phyloP scores from a whole-genome alignment of 2,113 vertebrate genomes.

The Gulo gulo region DNA sequence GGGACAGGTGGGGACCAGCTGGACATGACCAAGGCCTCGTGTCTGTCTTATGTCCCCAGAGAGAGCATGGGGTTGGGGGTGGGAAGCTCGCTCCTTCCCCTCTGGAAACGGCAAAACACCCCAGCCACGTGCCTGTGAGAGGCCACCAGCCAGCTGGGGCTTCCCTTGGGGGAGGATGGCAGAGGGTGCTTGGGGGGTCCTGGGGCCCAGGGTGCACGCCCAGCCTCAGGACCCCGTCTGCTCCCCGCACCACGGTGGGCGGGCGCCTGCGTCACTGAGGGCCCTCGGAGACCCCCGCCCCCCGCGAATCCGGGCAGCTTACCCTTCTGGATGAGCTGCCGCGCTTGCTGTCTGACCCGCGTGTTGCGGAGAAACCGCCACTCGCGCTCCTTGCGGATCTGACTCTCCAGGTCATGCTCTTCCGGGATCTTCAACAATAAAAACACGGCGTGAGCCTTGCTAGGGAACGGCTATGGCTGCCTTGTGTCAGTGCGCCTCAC shows the following conservation, averaged over 20 bases:
- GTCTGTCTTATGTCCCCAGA: not conserved
- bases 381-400: constrained; percentile 95
- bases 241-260: too few relatives aligned
- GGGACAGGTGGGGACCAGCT: not conserved
- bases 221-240: not conserved
- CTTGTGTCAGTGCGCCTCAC: rapidly evolving
- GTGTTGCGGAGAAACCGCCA: constrained; percentile 96
- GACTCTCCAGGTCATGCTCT: constrained; percentile 96
- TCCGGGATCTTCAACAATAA: constrained; percentile 89
- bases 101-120: not conserved
- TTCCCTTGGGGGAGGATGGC: too few relatives aligned
- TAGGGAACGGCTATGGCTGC: rapidly evolving
- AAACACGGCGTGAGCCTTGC: not conserved
- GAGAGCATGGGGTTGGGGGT: not conserved
- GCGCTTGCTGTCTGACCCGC: constrained; percentile 91
- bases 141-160: not conserved
- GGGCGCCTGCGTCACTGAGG: too few relatives aligned
- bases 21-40: not conserved
- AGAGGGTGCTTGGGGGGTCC: not conserved
- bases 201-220: not conserved
- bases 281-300: not conserved
- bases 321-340: constrained; percentile 93
- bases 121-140: rapidly evolving
- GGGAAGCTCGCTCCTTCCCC: not conserved
- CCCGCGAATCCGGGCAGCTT: not conserved